Evolutionary conservation across 2,888 invertebrate species (phyloP), one percentile per base, ranked within the genome.

Genomic region (Eueremaeus valkanovi): DNA sequence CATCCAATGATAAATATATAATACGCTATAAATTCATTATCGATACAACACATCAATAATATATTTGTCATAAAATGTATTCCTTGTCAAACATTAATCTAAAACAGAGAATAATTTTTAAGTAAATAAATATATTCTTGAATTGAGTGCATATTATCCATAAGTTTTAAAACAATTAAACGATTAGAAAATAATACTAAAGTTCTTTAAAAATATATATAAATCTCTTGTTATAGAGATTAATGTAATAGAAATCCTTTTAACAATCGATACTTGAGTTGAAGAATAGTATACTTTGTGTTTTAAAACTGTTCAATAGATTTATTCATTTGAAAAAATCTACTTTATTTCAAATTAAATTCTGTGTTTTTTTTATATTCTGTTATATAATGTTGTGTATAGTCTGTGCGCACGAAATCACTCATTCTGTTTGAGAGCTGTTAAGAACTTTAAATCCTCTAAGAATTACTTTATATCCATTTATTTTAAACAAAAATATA

Each of bases 391-490:
- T 55, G 24, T 55, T 55, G 27, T 55, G 9, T 55, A 55, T 55
- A 55, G 18, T n/a, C n/a, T 55, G 6, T 55, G n/a, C n/a, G 27
- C 33, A 33, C 33, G n/a, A 68, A 68, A 68, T 68, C 68, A 68
- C 68, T 68, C 68, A 68, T 68, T 68, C 40, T 42, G 68, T 68
- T 42, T 68, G 68, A 68, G 27, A 68, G 68, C 42, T 68, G 68
- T 68, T 68, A 68, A 68, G 68, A 68, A 68, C 68, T 42, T 68
- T 68, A 68, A 68, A 68, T 68, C 68, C 68, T 68, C 24, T 68
- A 42, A 68, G 68, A 68, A 68, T 68, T 68, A 68, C 68, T 68
- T 68, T 36, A 68, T 42, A 68, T 68, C 68, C 68, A 68, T 68
- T 68, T 42, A 68, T 68, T 68, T 68, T 36, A 68, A 68, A 68